Evolutionary conservation across 2,113 vertebrate genomes (phyloP), one percentile per base, ranked within the genome.

Genomic region (Alosa alosa): DNA sequence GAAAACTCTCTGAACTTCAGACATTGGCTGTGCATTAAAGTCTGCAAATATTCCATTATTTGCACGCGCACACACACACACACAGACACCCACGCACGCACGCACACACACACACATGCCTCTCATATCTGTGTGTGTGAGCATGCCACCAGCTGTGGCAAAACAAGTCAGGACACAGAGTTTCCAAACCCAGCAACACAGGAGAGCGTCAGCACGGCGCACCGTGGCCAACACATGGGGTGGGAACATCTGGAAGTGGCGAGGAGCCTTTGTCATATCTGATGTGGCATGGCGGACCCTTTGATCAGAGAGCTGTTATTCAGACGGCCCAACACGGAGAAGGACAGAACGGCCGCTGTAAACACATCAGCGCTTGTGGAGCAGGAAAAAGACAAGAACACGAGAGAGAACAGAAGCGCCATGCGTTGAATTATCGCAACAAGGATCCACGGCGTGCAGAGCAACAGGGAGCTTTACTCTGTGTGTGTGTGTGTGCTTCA

Each of bases 351-450:
- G 4, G 22, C 2, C 8, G 50, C 25, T 84, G 86, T 88, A 86
- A 86, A 90, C 84, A 89, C 17, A 87, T 75, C 87, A 87, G 64
- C 88, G 84, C 36, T 31, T 25, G 84, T 78, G 45, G 82, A 25
- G 82, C 84, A 87, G 87, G 2, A 31, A 13, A 31, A 10, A 22
- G 25, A 36, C 5, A 75, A 10, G 31, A 75, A 36, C 4, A 64
- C 6, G 20, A 64, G 22, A 18, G 55, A 57, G 13, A 20, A 57
- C 2, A 25, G 60, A 72, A 25, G 60, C 25, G 46, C 50, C 25
- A 64, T 83, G 52, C 50, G 81, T 84, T 82, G 82, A 88, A 89
- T 87, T 47, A 88, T 82, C 85, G 84, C 87, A 84, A 81, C 83
- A 86, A 47, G 87, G 64, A 52, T 84, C 57, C 81, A 81, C 20